Evolutionary conservation across 2,113 vertebrate species (phyloP), one percentile per base, ranked within the genome.

Genomic region (Corythaixoides concolor): DNA sequence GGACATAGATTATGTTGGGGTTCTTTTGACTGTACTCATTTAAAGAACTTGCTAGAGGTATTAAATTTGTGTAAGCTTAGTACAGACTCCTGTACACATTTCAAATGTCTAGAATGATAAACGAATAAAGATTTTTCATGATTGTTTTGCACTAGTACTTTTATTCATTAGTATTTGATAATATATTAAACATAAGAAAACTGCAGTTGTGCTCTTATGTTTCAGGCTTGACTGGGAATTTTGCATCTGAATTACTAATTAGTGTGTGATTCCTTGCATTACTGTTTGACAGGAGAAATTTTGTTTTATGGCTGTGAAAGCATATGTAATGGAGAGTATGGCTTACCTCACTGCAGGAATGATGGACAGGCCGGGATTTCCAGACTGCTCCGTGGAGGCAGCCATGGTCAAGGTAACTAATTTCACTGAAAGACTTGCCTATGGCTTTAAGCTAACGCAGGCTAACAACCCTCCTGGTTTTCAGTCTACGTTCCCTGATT

Each of bases 311-410:
- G 98, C 99, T 23, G 85, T 98, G 68, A 99, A 99, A 84, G 98
- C 98, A 1, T 99, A 98, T 6, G 99, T 99, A 33, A 99, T 99
- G 99, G 99, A 99, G 97, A 99, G 99, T 84, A 99, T 99, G 99
- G 98, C 99, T n/a, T 99, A 99, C 97, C 98, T 99, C 91, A 99
- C 99, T 0, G 98, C 99, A 1, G 99, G 99, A 6, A 99, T 99
- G 99, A 98, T 99, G 98, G 99, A 99, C 97, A 97, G 97, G 32
- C 99, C 99, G 0, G 99, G 99, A 2, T 24, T 99, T 33, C 99
- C 99, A 0, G 99, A 99, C 97, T 99, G 99, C 88, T 99, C 99
- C 1, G 22, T 99, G 4, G 99, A 99, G 93, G 99, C 99, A 1
- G 99, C 99, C 90, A 99, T 99, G 98, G 99, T 99, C 82, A 99